Base-by-base conservation (phyloP, 2,113 vertebrate species). In the Scolopax mira region DNA sequence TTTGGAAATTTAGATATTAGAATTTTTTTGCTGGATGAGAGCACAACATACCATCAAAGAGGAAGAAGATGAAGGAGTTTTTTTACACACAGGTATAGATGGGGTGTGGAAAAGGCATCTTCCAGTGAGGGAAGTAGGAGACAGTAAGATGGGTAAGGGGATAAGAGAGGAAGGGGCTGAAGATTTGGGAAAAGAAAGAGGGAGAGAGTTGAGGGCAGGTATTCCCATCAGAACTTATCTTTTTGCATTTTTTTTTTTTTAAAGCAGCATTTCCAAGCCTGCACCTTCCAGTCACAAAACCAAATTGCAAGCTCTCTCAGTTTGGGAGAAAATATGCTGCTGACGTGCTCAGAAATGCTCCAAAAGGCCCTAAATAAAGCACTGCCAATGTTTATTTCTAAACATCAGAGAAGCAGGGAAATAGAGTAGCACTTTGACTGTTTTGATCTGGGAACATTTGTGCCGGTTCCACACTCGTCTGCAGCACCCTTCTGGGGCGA, bases 331-430 rank as follows among this genome's bases (percentile, higher is more conserved):
- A 72, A 65, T 6, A 22, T 49, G 94, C 58, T 79, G 93, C 95
- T 97, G 97, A 95, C 87, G 78, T 57, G 92, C 75, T 91, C 79
- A 94, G 96, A 95, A 97, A 91, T 18, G 35, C 85, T 88, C 61
- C 54, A 39, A 41, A 94, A 37, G 8, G 30, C 96, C 97, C 77
- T 89, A 93, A 97, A 96, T 89, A 95, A 96, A 97, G 85, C 81
- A 84, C 71, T 97, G 91, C 94, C 96, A 97, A 95, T 97, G 94
- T 97, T 98, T 97, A 97, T 96, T 97, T 93, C 96, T 96, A 98
- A 97, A 94, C 91, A 96, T 96, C 95, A 94, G 94, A 97, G 95
- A 96, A 96, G 73, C 89, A 86, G 91, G 88, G 89, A 97, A 97
- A 96, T 91, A 86, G 79, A 89, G 94, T 82, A 95, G 93, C 72